Base-by-base conservation (phyloP, 2,888 invertebrate species). In the Cosmia pyralina region DNA sequence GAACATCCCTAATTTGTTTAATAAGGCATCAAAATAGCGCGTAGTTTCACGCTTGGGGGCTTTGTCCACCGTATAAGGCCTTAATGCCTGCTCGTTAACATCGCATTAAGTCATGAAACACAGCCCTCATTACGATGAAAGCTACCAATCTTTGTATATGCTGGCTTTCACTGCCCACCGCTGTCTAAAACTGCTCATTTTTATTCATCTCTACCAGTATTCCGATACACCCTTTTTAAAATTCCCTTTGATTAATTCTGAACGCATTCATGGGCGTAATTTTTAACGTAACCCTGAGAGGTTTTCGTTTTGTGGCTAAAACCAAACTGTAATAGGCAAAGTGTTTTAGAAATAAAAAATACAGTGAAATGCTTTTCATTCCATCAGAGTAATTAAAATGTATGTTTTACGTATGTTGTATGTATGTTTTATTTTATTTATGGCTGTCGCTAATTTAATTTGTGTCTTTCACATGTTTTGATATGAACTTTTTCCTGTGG, bases 1-100 rank as follows among this genome's bases (percentile, higher is more conserved):
- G 52, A 55, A 65, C 72, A 73, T 73, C 74, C 73, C 75, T 48
- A 77, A 71, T 80, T 67, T 76, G 72, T 75, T 82, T 74, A 82
- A 81, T 87, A 85, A 75, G 83, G 73, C 80, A 82, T 81, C 79
- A 79, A 82, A 85, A 84, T 75, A 87, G 72, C 65, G 66, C 65
- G 70, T 87, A 82, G 75, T 79, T 79, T 70, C 79, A 77, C 76
- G 66, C 79, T 69, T 70, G 75, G 59, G 60, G 71, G 75, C 83
- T 81, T 80, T 86, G 75, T 75, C 62, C 62, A 55, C 28, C 44
- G 53, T 87, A 90, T 88, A 86, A 85, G 85, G 76, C 81, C 80
- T 82, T 85, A 87, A 88, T 80, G 72, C 69, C 63, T 41, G 85
- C 87, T 90, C 91, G 88, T 92, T 90, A 92, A 86, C 88, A 88